phyloP scores from a whole-genome alignment of 2,888 invertebrate species.

The Chydorus sphaericus region DNA sequence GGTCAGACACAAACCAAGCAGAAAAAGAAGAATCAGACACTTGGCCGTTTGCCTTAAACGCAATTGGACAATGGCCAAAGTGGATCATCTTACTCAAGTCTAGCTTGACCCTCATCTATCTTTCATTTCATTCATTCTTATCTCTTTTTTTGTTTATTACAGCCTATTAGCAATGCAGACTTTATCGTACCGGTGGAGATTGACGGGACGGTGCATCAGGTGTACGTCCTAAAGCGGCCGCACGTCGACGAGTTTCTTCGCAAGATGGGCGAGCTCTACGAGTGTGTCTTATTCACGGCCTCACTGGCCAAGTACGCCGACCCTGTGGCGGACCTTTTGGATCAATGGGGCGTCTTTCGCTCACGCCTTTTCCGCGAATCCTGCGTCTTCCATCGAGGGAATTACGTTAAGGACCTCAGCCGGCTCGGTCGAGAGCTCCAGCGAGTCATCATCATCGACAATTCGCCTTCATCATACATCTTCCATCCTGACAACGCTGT shows the following conservation, averaged over 20 bases:
- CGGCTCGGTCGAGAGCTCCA: constrained; percentile 90
- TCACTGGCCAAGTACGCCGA: constrained; percentile 99
- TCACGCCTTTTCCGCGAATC: constrained; percentile 96
- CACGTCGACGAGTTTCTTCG: constrained; percentile 97
- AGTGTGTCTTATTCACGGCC: constrained; percentile 98
- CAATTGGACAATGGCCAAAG: background rate
- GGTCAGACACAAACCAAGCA: too few species aligned
- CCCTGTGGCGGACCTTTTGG: constrained; percentile 95
- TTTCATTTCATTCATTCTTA: background rate
- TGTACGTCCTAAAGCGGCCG: constrained; percentile 95
- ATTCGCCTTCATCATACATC: constrained; percentile 98
- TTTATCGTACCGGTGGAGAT: constrained; percentile 99
- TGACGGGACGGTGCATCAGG: constrained; percentile 95
- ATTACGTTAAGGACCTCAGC: constrained; percentile 99
- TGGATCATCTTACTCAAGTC: background rate
- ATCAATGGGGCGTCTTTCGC: constrained; percentile 93
- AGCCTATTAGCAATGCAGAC: constrained; percentile 99
- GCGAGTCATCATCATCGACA: constrained; percentile 96
- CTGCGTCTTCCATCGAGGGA: constrained; percentile 98
- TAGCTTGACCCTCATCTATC: background rate
- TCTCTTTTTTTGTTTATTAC: constrained; percentile 27
- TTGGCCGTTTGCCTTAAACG: constrained; percentile 1
- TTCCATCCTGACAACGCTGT: constrained; percentile 99
- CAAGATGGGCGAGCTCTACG: constrained; percentile 94
- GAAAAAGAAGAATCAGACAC: too few species aligned